Base-by-base conservation (phyloP, 2,888 invertebrate species). In the Drosophila siamana region DNA sequence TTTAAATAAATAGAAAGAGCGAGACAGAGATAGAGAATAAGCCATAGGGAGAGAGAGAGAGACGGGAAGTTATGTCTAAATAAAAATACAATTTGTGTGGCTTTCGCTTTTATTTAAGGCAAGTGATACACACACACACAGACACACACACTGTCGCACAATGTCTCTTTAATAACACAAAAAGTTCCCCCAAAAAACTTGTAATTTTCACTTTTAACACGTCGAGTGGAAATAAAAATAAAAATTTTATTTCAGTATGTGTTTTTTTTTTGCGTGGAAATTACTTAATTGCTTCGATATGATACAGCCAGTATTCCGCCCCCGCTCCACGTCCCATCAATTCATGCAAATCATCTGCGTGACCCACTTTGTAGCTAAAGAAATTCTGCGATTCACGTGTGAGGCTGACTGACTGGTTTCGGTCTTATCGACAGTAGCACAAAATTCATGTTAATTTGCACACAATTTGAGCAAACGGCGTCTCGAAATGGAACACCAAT, bases 401-500 rank as follows among this genome's bases (percentile, higher is more conserved):
- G 54, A 55, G 30, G 19, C 30, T 30, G 50, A 36, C 65, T 57
- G 74, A 48, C 47, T 43, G 28, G 44, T 56, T 66, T 51, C 30
- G 36, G 40, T 62, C 74, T 60, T 62, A 74, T 70, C 59, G 76
- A 60, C 80, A 71, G 74, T 74, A 80, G 78, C 78, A 65, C 72
- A 70, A 71, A 88, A 78, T 66, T 87, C 84, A 81, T 79, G 87
- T 81, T 90, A 86, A 90, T 90, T 90, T 86, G 86, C 86, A 86
- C 73, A 88, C 46, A 56, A 15, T 52, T 75, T 66, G 16, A 52
- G 28, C 52, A 51, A 51, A 36, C 38, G 38, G 50, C 50, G 51
- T 64, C 48, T 56, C 51, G 52, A 75, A 75, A 57, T 77, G 74
- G 70, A 68, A 78, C 83, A 69, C 62, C 74, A 72, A 78, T 62